These are phyloP conservation scores for Tuberolachnus salignus DNA, from an alignment of 2,888 invertebrate species.

Conservation along the genomic window DNA sequence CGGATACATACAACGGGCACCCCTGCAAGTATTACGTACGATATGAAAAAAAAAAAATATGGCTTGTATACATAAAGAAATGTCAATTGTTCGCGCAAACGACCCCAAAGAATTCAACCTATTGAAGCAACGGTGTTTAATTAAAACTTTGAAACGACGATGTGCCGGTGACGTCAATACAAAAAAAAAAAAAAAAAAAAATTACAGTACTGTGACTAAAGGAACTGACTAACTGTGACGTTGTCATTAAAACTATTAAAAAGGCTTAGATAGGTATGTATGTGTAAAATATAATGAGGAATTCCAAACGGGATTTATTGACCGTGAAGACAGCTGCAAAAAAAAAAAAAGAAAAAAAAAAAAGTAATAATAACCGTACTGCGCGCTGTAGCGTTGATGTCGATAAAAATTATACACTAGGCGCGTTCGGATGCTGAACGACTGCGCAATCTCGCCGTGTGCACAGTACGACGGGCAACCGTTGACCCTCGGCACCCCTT, in stretches of 20 bases:
- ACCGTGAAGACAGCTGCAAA: conserved; percentile 55
- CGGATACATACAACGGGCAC: conserved; percentile 31
- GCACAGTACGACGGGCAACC: neutral
- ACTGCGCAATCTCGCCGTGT: conserved; percentile 5
- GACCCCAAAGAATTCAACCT: conserved; percentile 47
- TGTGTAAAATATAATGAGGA: conserved; percentile 5
- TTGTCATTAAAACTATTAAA: conserved; percentile 56
- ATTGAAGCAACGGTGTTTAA: conserved; percentile 43
- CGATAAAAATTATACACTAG: conserved; percentile 36
- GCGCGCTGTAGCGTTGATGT: conserved; percentile 6
- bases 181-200: conserved; percentile 21
- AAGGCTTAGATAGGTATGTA: conserved; percentile 33
- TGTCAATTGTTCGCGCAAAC: conserved; percentile 45
- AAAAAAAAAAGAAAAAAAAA: neutral
- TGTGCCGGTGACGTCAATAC: conserved; percentile 34
- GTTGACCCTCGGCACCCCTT: too few species aligned
- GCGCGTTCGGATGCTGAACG: neutral
- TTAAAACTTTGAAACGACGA: conserved; percentile 54
- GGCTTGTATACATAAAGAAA: conserved; percentile 44
- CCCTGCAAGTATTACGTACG: conserved; percentile 31
- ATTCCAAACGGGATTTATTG: conserved; percentile 50
- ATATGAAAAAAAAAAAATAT: conserved; percentile 16
- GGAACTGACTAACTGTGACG: conserved; percentile 28
- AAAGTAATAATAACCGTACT: neutral
- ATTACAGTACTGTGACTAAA: conserved; percentile 49